A percentile compares a stretch with the other conserved stretches of the same genome.
Evolutionary conservation across 2,113 vertebrate genomes (phyloP).

Genomic region (Pogonocichla stellata): DNA sequence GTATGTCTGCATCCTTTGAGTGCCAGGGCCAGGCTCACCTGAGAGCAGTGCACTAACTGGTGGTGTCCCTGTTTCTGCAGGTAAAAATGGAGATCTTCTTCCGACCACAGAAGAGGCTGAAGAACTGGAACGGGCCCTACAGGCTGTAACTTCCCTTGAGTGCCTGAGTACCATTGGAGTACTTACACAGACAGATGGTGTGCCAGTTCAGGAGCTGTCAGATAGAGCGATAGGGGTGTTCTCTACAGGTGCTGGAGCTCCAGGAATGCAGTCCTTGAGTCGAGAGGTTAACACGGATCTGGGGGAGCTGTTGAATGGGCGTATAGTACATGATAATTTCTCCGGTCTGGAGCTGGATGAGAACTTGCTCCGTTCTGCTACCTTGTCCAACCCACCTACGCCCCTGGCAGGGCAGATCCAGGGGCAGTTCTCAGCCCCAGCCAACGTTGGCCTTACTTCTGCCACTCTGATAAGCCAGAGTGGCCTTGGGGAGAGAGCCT

Average conservation of each 20-base stretch:
- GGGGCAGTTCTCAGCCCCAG: slow-evolving; percentile 79
- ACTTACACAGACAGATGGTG: slow-evolving; percentile 86
- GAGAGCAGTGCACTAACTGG: neutral
- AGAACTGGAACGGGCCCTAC: slow-evolving; percentile 94
- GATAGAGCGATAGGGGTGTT: slow-evolving; percentile 90
- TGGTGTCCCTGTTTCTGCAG: slow-evolving; percentile 70
- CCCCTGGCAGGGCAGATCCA: slow-evolving; percentile 84
- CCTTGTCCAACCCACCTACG: slow-evolving; percentile 80
- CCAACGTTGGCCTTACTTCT: slow-evolving; percentile 84
- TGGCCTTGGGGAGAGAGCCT: slow-evolving; percentile 88
- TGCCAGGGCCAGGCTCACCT: neutral
- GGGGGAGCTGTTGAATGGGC: slow-evolving; percentile 92
- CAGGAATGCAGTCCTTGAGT: slow-evolving; percentile 84
- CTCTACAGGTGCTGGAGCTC: slow-evolving; percentile 81
- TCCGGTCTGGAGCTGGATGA: slow-evolving; percentile 93
- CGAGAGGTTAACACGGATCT: slow-evolving; percentile 82
- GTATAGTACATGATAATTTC: slow-evolving; percentile 90
- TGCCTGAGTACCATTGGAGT: slow-evolving; percentile 97
- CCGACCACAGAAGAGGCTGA: slow-evolving; percentile 98
- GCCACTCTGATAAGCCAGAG: slow-evolving; percentile 85
- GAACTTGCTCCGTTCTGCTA: slow-evolving; percentile 89
- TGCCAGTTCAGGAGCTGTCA: slow-evolving; percentile 81
- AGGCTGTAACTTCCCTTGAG: slow-evolving; percentile 96
- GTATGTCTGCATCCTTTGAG: neutral
- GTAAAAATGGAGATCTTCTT: slow-evolving; percentile 96